Base-by-base conservation (phyloP, 1,140 invertebrate genomes). In the Myzus persicae region DNA sequence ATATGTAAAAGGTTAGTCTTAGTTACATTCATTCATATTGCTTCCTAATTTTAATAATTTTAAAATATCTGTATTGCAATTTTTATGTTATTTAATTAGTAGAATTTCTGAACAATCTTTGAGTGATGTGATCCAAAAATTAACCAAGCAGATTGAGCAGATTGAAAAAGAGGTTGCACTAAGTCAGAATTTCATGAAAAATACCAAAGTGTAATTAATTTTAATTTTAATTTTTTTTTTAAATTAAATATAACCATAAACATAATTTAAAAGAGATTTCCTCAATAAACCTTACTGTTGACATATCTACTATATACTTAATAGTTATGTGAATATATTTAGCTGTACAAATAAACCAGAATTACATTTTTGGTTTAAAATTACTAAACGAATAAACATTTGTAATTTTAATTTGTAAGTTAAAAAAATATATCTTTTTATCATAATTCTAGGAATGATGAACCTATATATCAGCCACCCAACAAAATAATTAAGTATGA, bases 401-500 rank as follows among this genome's bases (percentile, higher is more conserved):
- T 18, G 31, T 76, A n/a, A 22, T 0, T 51, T 22, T 76, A n/a
- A 18, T 0, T 31, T 11, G n/a, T 59, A 3, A 59, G 11, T 76
- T 76, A n/a, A n/a, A 18, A 76, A 76, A 76, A n/a, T n/a, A 18
- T 20, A 31, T 5, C 9, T 67, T n/a, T 76, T 76, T 18, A 76
- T 14, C 24, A 76, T n/a, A 76, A 76, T 18, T 67, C 59, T 76
- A 76, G 59, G 59, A n/a, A 76, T 76, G 31, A 76, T n/a, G 59
- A 76, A n/a, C n/a, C n/a, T 76, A n/a, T n/a, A n/a, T 76, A 76
- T 76, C 31, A 76, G n/a, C 31, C 59, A 76, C 11, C 59, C 31
- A 76, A 76, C n/a, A 76, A 76, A 76, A n/a, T n/a, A 76, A 76
- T 76, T 18, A 76, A 76, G n/a, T 76, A 76, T 76, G 31, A n/a